These are phyloP conservation scores for Craseonycteris thonglongyai DNA, from an alignment of 2,113 vertebrate genomes.

Conservation along the genomic window DNA sequence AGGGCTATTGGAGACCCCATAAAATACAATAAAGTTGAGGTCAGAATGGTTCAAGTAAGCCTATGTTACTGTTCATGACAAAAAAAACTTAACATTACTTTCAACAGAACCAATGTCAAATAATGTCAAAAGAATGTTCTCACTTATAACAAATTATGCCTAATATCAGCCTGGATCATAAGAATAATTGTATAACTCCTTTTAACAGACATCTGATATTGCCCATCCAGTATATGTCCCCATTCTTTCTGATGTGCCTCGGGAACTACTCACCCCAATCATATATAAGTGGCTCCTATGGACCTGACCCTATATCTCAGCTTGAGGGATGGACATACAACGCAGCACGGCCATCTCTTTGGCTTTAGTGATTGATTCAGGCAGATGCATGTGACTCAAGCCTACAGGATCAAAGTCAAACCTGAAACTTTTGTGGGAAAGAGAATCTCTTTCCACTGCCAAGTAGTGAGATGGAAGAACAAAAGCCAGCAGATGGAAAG, in stretches of 20 bases:
- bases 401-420: background rate
- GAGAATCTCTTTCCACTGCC: background rate
- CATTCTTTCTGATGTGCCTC: background rate
- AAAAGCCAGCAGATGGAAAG: background rate
- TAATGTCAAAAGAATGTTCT: background rate
- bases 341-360: too few species aligned
- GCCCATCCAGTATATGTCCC: too few species aligned
- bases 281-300: background rate
- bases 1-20: background rate
- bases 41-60: background rate
- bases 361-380: background rate
- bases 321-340: background rate
- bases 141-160: background rate
- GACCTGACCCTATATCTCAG: background rate
- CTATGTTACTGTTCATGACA: background rate
- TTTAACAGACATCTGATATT: background rate
- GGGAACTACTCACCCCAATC: background rate
- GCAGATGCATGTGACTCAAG: background rate
- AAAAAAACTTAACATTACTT: background rate
- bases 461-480: background rate
- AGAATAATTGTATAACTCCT: background rate
- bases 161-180: background rate
- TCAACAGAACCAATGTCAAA: background rate
- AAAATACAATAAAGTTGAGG: background rate
- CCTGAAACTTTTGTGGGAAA: background rate